A percentile compares a stretch with the other conserved stretches of the same genome.
These are phyloP conservation scores for Caerostris extrusa DNA, from an alignment of 1,140 invertebrate species.

Conservation along the genomic window DNA sequence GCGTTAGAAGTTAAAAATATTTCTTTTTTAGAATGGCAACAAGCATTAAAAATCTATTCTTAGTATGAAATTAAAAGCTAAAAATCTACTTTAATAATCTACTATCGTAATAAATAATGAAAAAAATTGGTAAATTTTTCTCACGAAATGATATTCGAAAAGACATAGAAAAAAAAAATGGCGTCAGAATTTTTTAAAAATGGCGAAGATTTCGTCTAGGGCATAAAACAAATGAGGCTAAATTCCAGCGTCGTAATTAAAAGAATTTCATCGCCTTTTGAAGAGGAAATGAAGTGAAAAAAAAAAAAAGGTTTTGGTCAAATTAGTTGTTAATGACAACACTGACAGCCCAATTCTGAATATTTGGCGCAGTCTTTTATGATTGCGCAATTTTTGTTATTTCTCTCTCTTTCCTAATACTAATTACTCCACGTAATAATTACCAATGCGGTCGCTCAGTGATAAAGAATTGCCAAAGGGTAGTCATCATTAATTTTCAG, in stretches of 20 bases:
- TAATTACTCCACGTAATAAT: conserved; percentile 51
- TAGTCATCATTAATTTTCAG: conserved; percentile 29
- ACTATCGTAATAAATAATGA: background rate
- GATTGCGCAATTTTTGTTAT: conserved; percentile 18
- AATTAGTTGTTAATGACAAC: conserved; percentile 64
- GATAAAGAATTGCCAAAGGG: conserved; percentile 40
- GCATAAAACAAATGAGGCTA: conserved; percentile 15
- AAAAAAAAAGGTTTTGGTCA: background rate
- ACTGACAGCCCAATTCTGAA: conserved; percentile 25
- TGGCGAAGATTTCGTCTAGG: conserved; percentile 2
- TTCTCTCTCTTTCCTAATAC: background rate
- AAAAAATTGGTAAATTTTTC: too few species aligned
- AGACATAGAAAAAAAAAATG: background rate
- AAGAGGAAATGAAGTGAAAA: background rate
- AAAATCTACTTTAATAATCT: background rate
- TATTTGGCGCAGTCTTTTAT: background rate
- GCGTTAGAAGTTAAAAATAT: background rate
- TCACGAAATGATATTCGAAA: background rate
- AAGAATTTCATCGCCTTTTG: conserved; percentile 19
- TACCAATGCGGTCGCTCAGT: conserved; percentile 23
- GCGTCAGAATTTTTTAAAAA: background rate
- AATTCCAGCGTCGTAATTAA: conserved; percentile 13
- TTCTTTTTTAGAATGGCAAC: background rate
- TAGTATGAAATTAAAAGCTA: background rate
- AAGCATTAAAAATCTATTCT: background rate